phyloP scores from a whole-genome alignment of 2,113 vertebrate genomes.

The Coptodon bakossiorum region DNA sequence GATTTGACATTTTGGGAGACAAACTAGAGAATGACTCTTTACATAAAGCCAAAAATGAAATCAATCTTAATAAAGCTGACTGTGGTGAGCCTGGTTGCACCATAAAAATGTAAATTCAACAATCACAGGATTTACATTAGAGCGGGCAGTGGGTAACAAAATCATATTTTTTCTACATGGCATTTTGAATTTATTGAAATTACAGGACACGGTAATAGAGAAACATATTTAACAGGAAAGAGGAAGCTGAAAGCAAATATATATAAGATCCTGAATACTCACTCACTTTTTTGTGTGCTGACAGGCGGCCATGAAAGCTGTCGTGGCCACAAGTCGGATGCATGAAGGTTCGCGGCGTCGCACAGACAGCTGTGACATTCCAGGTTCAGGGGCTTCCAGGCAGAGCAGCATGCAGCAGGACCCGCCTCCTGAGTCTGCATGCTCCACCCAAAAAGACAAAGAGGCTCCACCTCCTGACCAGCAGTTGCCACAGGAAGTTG shows the following conservation, averaged over 20 bases:
- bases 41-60: neutral
- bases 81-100: neutral
- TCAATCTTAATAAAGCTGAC: neutral
- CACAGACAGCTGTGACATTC: slow-evolving; percentile 75
- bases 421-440: slow-evolving; percentile 40
- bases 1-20: neutral
- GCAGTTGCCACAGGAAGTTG: neutral
- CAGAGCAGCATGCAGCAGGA: slow-evolving; percentile 70
- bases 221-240: neutral
- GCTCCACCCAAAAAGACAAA: slow-evolving; percentile 14
- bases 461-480: slow-evolving; percentile 4
- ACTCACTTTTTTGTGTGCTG: neutral
- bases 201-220: neutral
- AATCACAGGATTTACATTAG: neutral
- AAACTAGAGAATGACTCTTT: neutral
- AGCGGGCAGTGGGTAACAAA: neutral
- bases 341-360: slow-evolving; percentile 75
- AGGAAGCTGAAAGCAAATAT: neutral
- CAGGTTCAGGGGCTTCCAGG: slow-evolving; percentile 56
- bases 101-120: neutral
- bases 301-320: slow-evolving; percentile 86
- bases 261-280: neutral
- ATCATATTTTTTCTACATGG: neutral
- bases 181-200: neutral
- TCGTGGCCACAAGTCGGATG: slow-evolving; percentile 81